Conservation (phyloP, 1,140 invertebrate genomes). For the Chrysopa pallens region DNA sequence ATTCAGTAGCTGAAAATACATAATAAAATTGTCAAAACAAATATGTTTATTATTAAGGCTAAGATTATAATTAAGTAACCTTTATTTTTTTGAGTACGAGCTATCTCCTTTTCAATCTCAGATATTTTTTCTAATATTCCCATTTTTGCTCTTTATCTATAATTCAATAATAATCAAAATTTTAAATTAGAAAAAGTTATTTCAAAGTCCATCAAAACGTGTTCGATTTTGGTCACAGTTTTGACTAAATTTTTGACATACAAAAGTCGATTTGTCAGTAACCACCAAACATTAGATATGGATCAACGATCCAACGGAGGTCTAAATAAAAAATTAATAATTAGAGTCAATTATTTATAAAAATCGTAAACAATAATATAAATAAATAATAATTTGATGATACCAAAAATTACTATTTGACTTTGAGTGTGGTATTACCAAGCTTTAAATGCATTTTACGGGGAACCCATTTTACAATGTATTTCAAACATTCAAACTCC, state of each 20-base stretch:
- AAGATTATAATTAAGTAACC: constrained; percentile 34
- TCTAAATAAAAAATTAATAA: no score
- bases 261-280: not conserved
- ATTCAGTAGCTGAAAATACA: constrained; percentile 77
- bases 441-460: no score
- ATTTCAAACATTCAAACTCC: no score
- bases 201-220: not conserved
- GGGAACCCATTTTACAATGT: no score
- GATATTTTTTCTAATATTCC: constrained; percentile 96
- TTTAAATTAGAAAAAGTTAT: no score
- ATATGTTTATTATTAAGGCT: not conserved
- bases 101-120: constrained; percentile 96
- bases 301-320: no score
- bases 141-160: constrained; percentile 37
- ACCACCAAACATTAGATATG: no score
- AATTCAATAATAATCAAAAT: not conserved
- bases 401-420: no score
- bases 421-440: no score
- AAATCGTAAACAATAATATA: no score
- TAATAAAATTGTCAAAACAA: constrained; percentile 1
- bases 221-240: not conserved
- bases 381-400: no score
- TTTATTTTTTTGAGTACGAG: constrained; percentile 98
- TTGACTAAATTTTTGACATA: not conserved
- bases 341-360: no score